These are phyloP conservation scores for Nesogale talazaci DNA, from an alignment of 2,113 vertebrate genomes.

Conservation along the genomic window DNA sequence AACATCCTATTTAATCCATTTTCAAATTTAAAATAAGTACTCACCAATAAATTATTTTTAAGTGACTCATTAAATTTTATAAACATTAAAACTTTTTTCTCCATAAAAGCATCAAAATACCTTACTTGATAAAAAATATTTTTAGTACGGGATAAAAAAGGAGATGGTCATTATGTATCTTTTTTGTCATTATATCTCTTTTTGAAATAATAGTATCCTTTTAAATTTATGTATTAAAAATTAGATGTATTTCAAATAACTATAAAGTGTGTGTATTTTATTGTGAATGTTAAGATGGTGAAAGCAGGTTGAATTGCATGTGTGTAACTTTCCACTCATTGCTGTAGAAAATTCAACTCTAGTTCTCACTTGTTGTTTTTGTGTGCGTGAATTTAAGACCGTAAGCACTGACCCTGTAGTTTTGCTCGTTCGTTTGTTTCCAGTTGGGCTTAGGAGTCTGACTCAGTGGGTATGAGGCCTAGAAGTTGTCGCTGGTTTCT, in stretches of 20 bases:
- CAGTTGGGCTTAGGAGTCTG: neutral
- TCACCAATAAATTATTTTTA: slow-evolving; percentile 47
- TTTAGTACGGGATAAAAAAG: neutral
- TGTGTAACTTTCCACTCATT: neutral
- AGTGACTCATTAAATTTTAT: neutral
- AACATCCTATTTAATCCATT: neutral
- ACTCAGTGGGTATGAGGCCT: neutral
- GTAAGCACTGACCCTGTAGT: neutral
- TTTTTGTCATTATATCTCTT: slow-evolving; percentile 15
- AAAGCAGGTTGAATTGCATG: neutral
- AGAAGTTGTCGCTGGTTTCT: neutral
- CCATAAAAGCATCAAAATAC: neutral
- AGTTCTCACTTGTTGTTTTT: neutral
- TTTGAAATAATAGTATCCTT: slow-evolving; percentile 14
- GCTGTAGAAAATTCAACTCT: neutral
- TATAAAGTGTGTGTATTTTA: neutral
- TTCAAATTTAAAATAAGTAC: slow-evolving; percentile 13
- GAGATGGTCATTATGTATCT: neutral
- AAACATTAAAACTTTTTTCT: slow-evolving; percentile 44
- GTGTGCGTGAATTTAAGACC: neutral
- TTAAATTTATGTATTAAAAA: slow-evolving; percentile 23
- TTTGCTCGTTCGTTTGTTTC: too few species aligned
- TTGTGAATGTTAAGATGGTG: neutral
- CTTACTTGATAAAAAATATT: neutral
- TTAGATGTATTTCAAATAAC: slow-evolving; percentile 25